phyloP scores from a whole-genome alignment of 2,113 vertebrate genomes.

The Amia ocellicauda region DNA sequence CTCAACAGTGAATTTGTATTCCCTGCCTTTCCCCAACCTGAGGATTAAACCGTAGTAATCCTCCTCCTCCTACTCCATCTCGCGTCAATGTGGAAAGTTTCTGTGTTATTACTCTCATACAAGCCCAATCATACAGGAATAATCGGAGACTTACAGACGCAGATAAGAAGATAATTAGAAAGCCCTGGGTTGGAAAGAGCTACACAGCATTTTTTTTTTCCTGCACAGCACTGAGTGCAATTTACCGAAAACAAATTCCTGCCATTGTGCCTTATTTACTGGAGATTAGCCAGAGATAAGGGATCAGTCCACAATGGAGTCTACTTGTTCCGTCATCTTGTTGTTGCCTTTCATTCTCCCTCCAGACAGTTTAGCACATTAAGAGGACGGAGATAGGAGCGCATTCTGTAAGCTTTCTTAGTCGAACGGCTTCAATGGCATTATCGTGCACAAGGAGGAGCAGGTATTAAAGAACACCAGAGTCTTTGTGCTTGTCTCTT shows the following conservation, averaged over 20 bases:
- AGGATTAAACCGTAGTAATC: background rate
- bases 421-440: background rate
- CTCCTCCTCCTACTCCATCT: background rate
- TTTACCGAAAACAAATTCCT: conserved; percentile 1
- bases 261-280: background rate
- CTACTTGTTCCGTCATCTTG: background rate
- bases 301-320: background rate
- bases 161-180: conserved; percentile 15
- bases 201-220: background rate
- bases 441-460: background rate
- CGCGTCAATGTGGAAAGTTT: background rate
- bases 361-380: conserved; percentile 4
- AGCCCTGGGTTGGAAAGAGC: conserved; percentile 6
- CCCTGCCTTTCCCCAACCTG: background rate
- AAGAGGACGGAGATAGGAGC: background rate
- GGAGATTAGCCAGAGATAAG: conserved; percentile 4
- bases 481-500: no score
- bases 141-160: conserved; percentile 1
- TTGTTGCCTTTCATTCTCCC: background rate
- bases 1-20: no score
- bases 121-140: background rate
- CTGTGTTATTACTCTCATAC: background rate
- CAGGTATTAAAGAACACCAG: no score
- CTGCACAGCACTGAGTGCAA: background rate
- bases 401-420: no score